Evolutionary conservation across 2,888 invertebrate species (phyloP).

Genomic region (Epicampocera succincta): DNA sequence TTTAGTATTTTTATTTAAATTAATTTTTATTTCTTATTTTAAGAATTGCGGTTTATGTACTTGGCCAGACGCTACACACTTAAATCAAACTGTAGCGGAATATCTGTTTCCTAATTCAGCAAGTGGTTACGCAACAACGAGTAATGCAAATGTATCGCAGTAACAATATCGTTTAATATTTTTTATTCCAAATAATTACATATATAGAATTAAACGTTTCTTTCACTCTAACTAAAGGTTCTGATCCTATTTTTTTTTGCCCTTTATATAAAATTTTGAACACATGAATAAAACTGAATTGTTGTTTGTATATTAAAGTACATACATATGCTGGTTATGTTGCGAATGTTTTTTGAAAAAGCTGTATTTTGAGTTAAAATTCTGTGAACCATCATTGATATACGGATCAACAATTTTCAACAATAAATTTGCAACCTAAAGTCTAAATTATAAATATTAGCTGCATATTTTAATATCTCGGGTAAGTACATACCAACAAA

Average conservation of each 20-base stretch:
- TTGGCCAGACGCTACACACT: slow-evolving; percentile 69
- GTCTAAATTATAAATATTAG: no score
- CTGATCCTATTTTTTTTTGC: slow-evolving; percentile 30
- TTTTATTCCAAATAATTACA: slow-evolving; percentile 34
- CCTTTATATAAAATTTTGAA: slow-evolving; percentile 21
- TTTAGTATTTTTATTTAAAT: not conserved
- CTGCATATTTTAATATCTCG: no score
- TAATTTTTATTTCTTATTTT: slow-evolving; percentile 36
- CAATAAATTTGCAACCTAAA: no score
- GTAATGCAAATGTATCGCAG: slow-evolving; percentile 38
- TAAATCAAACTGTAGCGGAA: slow-evolving; percentile 46
- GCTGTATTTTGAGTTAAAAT: no score
- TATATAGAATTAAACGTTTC: slow-evolving; percentile 11
- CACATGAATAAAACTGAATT: slow-evolving; percentile 51
- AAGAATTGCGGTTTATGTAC: slow-evolving; percentile 72
- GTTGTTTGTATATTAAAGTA: slow-evolving; percentile 46
- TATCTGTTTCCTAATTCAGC: slow-evolving; percentile 55
- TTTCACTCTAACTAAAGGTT: slow-evolving; percentile 34
- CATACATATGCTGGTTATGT: not conserved
- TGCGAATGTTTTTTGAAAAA: no score
- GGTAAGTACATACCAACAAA: no score
- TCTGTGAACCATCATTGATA: no score
- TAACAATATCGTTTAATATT: slow-evolving; percentile 37
- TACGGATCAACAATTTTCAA: no score
- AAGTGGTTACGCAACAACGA: slow-evolving; percentile 42